Conservation (phyloP, 1,140 invertebrate genomes). For the Hycleus cichorii region DNA sequence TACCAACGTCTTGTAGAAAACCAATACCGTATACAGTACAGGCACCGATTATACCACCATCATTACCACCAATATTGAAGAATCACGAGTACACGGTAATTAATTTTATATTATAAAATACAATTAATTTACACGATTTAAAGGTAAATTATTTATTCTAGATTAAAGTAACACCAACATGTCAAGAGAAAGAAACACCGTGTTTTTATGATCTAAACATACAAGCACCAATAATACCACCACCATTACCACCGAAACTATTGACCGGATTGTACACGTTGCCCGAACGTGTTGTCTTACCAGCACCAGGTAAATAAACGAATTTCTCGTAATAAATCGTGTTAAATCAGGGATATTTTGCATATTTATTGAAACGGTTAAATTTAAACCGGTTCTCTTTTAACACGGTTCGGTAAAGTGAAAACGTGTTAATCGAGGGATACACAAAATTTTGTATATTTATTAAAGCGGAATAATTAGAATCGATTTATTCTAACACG, state of each 20-base stretch:
- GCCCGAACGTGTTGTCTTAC: slow-evolving; percentile 15
- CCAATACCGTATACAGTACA: not conserved
- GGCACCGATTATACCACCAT: not conserved
- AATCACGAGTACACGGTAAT: not conserved
- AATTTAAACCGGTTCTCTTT: too few relatives aligned
- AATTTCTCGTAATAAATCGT: too few relatives aligned
- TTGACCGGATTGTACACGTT: slow-evolving; percentile 4
- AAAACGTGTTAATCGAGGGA: too few relatives aligned
- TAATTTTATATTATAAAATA: not conserved
- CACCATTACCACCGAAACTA: not conserved
- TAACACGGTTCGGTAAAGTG: too few relatives aligned
- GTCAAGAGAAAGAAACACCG: not conserved
- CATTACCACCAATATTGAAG: not conserved
- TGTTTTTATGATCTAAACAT: not conserved
- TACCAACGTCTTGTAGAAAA: not conserved
- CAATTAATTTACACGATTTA: not conserved
- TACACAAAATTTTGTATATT: too few relatives aligned
- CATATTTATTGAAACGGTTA: too few relatives aligned
- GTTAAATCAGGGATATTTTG: too few relatives aligned
- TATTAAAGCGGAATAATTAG: too few relatives aligned
- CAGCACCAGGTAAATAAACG: not conserved
- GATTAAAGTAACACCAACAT: not conserved
- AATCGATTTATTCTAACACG: too few relatives aligned
- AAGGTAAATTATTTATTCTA: not conserved
- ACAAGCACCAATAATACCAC: not conserved